Evolutionary conservation across 2,888 invertebrate species (phyloP).

Genomic region (Biston stratarius): DNA sequence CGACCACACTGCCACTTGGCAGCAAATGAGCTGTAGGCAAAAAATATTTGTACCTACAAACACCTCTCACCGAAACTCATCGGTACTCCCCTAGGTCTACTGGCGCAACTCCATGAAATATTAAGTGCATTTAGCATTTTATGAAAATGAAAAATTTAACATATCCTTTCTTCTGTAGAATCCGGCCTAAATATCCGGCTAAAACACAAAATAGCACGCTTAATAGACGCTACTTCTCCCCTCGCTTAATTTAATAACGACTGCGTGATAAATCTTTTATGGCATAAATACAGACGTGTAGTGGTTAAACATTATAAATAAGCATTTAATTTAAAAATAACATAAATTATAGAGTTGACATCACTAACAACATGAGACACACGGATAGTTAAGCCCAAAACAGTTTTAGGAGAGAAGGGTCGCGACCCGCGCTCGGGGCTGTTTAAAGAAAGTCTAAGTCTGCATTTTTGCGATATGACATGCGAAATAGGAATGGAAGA

Average conservation of each 20-base stretch:
- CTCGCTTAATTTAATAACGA: constrained; percentile 26
- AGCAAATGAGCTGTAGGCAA: too few relatives aligned
- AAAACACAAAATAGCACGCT: not conserved
- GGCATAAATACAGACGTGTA: constrained; percentile 26
- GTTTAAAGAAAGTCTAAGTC: too few relatives aligned
- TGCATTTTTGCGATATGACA: too few relatives aligned
- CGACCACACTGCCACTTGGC: too few relatives aligned
- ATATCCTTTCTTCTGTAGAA: not conserved
- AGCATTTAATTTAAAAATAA: constrained; percentile 57
- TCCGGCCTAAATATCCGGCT: not conserved
- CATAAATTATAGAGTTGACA: constrained; percentile 59
- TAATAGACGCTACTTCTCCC: constrained; percentile 12
- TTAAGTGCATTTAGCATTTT: too few relatives aligned
- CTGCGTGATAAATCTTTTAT: constrained; percentile 33
- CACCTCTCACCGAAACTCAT: too few relatives aligned
- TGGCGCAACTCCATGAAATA: too few relatives aligned
- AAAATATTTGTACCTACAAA: too few relatives aligned
- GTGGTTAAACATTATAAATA: constrained; percentile 35
- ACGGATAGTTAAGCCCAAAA: not conserved
- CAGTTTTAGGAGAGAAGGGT: not conserved
- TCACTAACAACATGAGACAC: constrained; percentile 41
- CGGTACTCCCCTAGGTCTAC: too few relatives aligned
- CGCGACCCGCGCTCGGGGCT: too few relatives aligned
- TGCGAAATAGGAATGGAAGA: too few relatives aligned
- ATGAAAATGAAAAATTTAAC: too few relatives aligned